Base-by-base conservation (phyloP, 2,888 invertebrate species). In the Drosophila sordidapex region DNA sequence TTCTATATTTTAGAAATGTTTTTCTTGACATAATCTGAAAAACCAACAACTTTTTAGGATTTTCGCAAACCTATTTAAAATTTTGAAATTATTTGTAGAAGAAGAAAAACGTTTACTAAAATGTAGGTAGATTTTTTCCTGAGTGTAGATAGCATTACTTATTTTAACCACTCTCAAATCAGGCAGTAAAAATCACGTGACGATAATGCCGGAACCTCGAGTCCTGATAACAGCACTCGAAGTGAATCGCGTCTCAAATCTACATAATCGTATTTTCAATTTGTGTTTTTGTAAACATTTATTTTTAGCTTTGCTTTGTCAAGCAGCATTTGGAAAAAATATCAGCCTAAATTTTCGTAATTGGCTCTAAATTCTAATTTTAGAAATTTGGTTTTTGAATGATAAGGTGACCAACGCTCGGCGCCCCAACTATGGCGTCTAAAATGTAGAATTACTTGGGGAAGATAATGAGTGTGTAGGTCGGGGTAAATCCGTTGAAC, bases 211-310 rank as follows among this genome's bases (percentile, higher is more conserved):
- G 54, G 38, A 7, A 29, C 18, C n/a, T 7, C 5, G 10, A 18
- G 35, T 21, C 27, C 40, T 68, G 75, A 53, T 75, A 59, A 67
- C 46, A 33, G 52, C 46, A 31, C n/a, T 13, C 4, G 13, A 51
- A 21, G 21, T 33, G 40, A 66, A 46, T 57, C 57, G 52, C 40
- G 57, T 52, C 43, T 57, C 15, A 69, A 69, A 69, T 76, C 80
- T 53, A 75, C 43, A 68, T 53, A 35, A 49, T 65, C n/a, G 65
- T 38, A 27, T 65, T 58, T 43, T 27, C 75, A 76, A 75, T 52
- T 60, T 56, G 63, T 61, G 63, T 57, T 57, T 58, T 57, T 58
- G 49, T 29, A 40, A 31, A 4, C 6, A 31, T 3, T n/a, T 52
- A 33, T 52, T 21, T 7, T 15, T 8, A 33, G 13, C 15, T 4